These are phyloP conservation scores for Chinchilla lanigera DNA, from an alignment of 2,113 vertebrate genomes.

Conservation along the genomic window DNA sequence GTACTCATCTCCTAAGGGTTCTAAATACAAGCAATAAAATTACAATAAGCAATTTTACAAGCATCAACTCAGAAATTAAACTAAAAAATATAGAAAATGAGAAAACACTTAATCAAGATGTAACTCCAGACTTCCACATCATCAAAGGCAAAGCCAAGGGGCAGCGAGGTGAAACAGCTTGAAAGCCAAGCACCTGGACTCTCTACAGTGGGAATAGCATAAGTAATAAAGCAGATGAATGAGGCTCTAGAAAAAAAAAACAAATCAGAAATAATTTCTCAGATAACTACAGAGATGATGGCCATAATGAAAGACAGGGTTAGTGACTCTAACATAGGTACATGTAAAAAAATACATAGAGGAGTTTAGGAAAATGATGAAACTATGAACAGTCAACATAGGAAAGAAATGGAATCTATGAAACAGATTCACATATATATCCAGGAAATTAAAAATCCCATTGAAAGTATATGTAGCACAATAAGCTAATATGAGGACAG, in stretches of 20 bases:
- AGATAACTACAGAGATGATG: not conserved
- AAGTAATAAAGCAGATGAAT: not conserved
- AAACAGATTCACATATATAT: not conserved
- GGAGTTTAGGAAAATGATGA: not conserved
- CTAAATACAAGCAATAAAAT: not conserved
- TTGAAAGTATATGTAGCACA: not conserved
- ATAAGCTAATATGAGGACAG: not conserved
- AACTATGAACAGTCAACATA: not conserved
- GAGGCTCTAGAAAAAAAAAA: not conserved
- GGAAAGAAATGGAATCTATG: not conserved
- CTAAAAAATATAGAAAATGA: not conserved
- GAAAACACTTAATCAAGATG: not conserved
- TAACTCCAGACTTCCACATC: not conserved
- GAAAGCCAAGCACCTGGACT: not conserved
- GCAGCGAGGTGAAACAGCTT: not conserved
- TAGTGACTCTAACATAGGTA: not conserved
- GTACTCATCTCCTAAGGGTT: not conserved
- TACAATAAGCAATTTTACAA: not conserved
- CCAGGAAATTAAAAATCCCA: not conserved
- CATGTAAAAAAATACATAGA: not conserved
- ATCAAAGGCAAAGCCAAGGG: not conserved
- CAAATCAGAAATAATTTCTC: not conserved
- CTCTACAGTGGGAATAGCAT: not conserved
- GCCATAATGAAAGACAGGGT: not conserved
- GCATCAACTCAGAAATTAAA: not conserved